Base-by-base conservation (phyloP, 2,113 vertebrate species). In the Platysternon megacephalum region DNA sequence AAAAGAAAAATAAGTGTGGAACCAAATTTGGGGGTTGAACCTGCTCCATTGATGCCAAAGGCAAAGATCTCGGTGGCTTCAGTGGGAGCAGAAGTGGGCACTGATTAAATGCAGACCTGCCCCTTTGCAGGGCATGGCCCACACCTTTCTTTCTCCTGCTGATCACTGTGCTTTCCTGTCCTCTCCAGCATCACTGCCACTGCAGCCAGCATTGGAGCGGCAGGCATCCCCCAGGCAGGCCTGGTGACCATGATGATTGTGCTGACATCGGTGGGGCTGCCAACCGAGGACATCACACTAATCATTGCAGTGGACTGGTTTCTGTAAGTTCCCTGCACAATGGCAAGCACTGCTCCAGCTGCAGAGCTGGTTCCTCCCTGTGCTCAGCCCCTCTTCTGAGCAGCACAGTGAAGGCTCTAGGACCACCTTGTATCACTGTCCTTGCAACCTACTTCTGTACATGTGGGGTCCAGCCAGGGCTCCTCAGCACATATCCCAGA, bases 281-380 rank as follows among this genome's bases (percentile, higher is more conserved):
- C 99, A 87, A 99, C 99, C 1, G 99, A 99, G 96, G 99, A 99
- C 97, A 99, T 99, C 95, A 99, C 99, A 0, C 98, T 99, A 96
- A 99, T 99, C 98, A 99, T 99, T 53, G 99, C 99, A 10, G 99
- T 99, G 98, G 99, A 99, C 98, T 99, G 99, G 99, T 99, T 99
- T 97, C 98, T 99, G 99, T 99, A 98, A 99, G 99, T 99, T 94
- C 81, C 56, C 68, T 84, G 51, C 35, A 84, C 44, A 76, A 35
- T 56, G 82, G n/a, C 72, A 21, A 2, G 48, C 39, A 3, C 39
- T 65, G 49, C 52, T 89, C 26, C 46, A 65, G 61, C 61, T 35
- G 32, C 32, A 65, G 61, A 65, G 61, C 32, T 6, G 6, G 61
- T 68, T 35, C 53, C 49, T 90, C 52, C n/a, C 68, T 85, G 49